Conservation (phyloP, 2,797 vertebrate genomes). For the Xyrichtys novacula region DNA sequence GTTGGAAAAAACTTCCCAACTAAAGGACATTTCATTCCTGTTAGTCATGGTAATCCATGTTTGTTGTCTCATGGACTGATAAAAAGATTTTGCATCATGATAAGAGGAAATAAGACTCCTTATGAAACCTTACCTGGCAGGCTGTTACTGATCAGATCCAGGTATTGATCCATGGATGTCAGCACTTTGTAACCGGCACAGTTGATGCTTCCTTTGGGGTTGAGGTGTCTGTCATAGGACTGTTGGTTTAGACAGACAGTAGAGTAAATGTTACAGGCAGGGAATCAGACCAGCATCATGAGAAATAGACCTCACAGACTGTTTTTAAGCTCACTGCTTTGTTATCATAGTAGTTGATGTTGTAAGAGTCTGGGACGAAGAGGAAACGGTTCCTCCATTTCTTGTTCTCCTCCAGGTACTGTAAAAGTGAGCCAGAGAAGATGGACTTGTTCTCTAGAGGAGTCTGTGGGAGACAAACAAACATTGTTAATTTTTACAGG, state of each 20-base stretch:
- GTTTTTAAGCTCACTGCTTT: slow-evolving; percentile 84
- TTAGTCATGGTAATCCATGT: too few relatives aligned
- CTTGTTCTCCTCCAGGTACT: slow-evolving; percentile 94
- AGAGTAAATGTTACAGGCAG: background rate
- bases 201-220: slow-evolving; percentile 88
- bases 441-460: slow-evolving; percentile 91
- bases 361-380: slow-evolving; percentile 91
- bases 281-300: background rate
- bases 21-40: too few relatives aligned
- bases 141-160: slow-evolving; percentile 89
- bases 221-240: slow-evolving; percentile 88
- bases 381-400: slow-evolving; percentile 95
- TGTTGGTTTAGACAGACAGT: slow-evolving; percentile 59
- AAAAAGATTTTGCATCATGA: too few relatives aligned
- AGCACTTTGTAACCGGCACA: slow-evolving; percentile 93
- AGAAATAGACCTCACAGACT: background rate
- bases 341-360: slow-evolving; percentile 89
- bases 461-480: slow-evolving; percentile 73
- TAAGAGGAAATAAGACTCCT: background rate
- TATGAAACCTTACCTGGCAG: slow-evolving; percentile 86
- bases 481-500: background rate
- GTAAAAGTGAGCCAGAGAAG: slow-evolving; percentile 93
- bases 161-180: slow-evolving; percentile 92
- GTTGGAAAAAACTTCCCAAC: too few relatives aligned
- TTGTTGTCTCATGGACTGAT: background rate